Base-by-base conservation (phyloP, 2,888 invertebrate genomes). In the Drosophila maculinotata region DNA sequence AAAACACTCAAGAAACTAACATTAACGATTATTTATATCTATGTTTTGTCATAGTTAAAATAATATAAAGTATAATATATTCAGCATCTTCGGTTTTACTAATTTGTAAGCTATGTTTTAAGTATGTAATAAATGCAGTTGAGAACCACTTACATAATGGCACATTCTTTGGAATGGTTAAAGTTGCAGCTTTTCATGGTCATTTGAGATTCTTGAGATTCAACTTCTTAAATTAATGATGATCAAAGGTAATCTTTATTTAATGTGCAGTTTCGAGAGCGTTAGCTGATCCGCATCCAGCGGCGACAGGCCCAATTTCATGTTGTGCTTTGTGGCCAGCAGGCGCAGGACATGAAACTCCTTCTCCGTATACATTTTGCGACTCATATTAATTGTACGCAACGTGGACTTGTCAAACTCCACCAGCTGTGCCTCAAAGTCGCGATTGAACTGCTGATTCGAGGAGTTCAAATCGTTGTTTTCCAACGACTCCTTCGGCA, bases 221-320 rank as follows among this genome's bases (percentile, higher is more conserved):
- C 31, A 41, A 20, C 12, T 38, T 28, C n/a, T 5, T 25, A 17
- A 38, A 10, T 9, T 9, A 1, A n/a, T 3, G n/a, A n/a, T n/a
- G n/a, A n/a, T n/a, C n/a, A n/a, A 2, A 20, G 4, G 20, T 15
- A 26, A 1, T 31, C 6, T 30, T 17, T 63, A 69, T 4, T 84
- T 48, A 6, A 48, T 38, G 1, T 62, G 35, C n/a, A 60, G 20
- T 36, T 79, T 79, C 7, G 72, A 31, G 1, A 86, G 54, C 1
- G 60, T 76, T 1, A 76, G 23, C 15, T 65, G 57, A 42, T 83
- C 63, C 6, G 25, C 53, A 15, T 83, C 49, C 20, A 80, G 17
- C 1, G 67, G 67, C 1, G 84, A 86, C 15, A 65, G 14, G 12
- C 15, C 53, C 6, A 86, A 39, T 9, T 69, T 62, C 49, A 86